Evolutionary conservation across 1,140 invertebrate genomes (phyloP).

Genomic region (Aphelenchoides besseyi): DNA sequence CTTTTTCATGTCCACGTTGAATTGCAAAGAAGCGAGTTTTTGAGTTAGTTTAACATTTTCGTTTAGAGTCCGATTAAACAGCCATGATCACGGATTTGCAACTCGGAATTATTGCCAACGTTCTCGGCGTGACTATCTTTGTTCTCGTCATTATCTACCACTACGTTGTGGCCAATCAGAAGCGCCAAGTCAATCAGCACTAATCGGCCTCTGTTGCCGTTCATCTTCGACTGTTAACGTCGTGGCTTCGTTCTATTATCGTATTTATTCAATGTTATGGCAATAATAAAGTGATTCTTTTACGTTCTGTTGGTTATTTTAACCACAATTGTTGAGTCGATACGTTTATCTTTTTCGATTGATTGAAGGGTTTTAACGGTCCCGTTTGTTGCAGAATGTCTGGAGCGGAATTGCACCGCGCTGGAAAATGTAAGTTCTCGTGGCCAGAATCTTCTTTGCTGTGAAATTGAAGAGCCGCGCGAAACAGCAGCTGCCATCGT

Average conservation of each 20-base stretch:
- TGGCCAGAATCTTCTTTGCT: too few relatives aligned
- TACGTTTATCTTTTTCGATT: not conserved
- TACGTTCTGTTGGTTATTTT: not conserved
- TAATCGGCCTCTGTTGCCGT: too few relatives aligned
- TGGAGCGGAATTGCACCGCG: not conserved
- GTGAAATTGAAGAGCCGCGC: too few relatives aligned
- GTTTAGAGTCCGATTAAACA: not conserved
- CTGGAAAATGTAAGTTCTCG: not conserved
- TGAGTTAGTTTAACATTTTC: conserved; percentile 2
- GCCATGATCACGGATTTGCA: conserved; percentile 61
- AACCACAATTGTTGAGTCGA: not conserved
- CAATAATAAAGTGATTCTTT: conserved; percentile 23
- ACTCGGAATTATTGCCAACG: conserved; percentile 60
- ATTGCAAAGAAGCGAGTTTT: not conserved
- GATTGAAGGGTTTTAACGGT: not conserved
- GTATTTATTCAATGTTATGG: conserved; percentile 22
- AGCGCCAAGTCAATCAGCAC: conserved; percentile 8
- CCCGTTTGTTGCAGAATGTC: not conserved
- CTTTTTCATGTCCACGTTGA: not conserved
- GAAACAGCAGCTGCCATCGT: not conserved
- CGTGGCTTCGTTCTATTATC: conserved; percentile 14
- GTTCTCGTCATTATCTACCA: conserved; percentile 61
- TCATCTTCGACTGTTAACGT: not conserved
- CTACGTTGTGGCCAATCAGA: conserved; percentile 59
- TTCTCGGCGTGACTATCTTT: conserved; percentile 61